Percentiles rank a stretch among this genome's conserved stretches.
These are phyloP conservation scores for Bolinopsis microptera DNA, from an alignment of 37 sponge, comb jelly and placozoan genomes.

Conservation along the genomic window DNA sequence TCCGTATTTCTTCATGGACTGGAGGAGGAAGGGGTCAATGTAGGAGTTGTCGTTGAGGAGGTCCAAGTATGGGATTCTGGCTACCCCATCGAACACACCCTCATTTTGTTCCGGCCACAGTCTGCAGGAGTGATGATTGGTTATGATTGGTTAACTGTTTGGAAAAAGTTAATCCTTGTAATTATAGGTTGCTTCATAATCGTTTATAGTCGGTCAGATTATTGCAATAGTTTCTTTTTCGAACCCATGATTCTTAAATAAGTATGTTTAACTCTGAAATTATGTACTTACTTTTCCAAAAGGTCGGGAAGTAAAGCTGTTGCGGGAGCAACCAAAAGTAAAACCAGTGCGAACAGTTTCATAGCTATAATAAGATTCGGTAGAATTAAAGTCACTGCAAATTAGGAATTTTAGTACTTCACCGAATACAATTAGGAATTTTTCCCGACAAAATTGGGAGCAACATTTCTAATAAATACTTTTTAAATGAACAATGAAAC, in stretches of 20 bases:
- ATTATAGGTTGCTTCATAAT: neutral
- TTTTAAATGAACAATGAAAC: too few relatives aligned
- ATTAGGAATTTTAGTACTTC: too few relatives aligned
- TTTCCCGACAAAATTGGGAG: too few relatives aligned
- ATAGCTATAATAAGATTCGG: too few relatives aligned
- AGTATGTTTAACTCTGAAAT: neutral
- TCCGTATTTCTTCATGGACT: constrained; percentile 8
- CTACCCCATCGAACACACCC: neutral
- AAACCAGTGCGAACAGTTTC: neutral
- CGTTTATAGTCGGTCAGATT: too few relatives aligned
- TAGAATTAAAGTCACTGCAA: too few relatives aligned
- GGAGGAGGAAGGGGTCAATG: neutral
- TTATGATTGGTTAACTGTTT: neutral
- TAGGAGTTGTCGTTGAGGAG: constrained; percentile 34
- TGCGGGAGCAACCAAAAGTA: neutral
- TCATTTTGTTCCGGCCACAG: neutral
- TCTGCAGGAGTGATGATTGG: neutral
- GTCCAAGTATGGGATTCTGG: neutral
- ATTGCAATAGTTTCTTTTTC: too few relatives aligned
- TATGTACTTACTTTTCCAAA: neutral
- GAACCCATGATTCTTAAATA: neutral
- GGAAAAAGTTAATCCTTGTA: neutral
- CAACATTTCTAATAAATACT: too few relatives aligned
- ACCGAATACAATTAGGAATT: too few relatives aligned
- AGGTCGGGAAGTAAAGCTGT: neutral